Evolutionary conservation across 2,888 invertebrate species (phyloP).

Genomic region (Lasioglossum morio): DNA sequence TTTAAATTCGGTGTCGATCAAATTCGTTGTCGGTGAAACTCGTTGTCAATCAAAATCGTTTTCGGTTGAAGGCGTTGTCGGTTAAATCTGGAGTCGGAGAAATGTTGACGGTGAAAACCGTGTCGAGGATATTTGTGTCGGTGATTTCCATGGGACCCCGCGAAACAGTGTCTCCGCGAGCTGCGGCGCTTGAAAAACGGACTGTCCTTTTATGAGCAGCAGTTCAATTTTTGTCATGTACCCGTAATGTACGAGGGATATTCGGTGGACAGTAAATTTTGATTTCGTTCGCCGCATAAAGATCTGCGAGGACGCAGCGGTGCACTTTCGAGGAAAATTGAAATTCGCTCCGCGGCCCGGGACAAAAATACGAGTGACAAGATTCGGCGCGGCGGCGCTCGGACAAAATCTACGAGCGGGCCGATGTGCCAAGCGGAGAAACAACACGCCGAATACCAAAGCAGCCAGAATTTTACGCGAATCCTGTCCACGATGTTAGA

Average conservation of each 20-base stretch:
- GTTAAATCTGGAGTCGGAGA: too few relatives aligned
- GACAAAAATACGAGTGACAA: constrained; percentile 17
- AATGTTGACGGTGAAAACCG: too few relatives aligned
- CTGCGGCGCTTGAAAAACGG: background rate
- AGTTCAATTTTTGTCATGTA: background rate
- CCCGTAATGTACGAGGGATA: background rate
- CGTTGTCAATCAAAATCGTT: too few relatives aligned
- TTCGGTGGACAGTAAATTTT: background rate
- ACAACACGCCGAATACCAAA: constrained; percentile 53
- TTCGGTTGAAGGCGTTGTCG: too few relatives aligned
- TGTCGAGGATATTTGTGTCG: too few relatives aligned
- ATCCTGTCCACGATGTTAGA: constrained; percentile 25
- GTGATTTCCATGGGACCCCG: too few relatives aligned
- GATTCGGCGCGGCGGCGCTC: constrained; percentile 42
- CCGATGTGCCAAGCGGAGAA: constrained; percentile 47
- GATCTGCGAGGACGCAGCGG: background rate
- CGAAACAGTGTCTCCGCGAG: background rate
- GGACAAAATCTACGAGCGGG: constrained; percentile 47
- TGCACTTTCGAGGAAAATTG: constrained; percentile 29
- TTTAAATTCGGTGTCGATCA: too few relatives aligned
- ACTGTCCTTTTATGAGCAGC: background rate
- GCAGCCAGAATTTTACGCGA: constrained; percentile 46
- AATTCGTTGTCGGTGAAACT: too few relatives aligned
- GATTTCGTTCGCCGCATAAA: background rate
- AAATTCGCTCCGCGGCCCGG: constrained; percentile 40